Evolutionary conservation across 2,888 invertebrate genomes (phyloP), one percentile per base, ranked within the genome.

Genomic region (Entomobrya multifasciata): DNA sequence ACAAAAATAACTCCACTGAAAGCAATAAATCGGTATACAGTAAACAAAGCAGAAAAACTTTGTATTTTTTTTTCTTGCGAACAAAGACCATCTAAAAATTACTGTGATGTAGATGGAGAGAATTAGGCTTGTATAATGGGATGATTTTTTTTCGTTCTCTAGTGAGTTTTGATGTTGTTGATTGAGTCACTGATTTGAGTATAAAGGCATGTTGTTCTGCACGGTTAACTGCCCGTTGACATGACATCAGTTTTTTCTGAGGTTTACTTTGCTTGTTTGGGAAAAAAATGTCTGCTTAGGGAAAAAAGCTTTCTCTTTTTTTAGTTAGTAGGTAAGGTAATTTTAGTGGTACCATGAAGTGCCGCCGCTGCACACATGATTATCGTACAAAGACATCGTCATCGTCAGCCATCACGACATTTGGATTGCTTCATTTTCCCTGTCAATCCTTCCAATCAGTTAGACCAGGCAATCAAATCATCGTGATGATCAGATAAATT

Each of bases 151-250:
- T 72, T n/a, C 79, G 4, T 36, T 74, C 36, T 8, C 36, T 8
- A 4, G 36, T 36, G 36, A 6, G 36, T 36, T 6, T 25, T 79
- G 70, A 84, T 77, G 74, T 70, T 27, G 67, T 47, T 81, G 82
- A 87, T 86, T 82, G 89, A 86, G 57, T 81, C 84, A 80, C 72
- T 79, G 84, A 60, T 60, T 77, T 57, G n/a, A n/a, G n/a, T 60
- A 41, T 57, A 55, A n/a, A n/a, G n/a, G n/a, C n/a, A n/a, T n/a
- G n/a, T n/a, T 25, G 41, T 44, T 52, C 4, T 17, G n/a, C 6
- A 60, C 41, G 83, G 85, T 79, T 88, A 89, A 89, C 89, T 89
- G 88, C 89, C 44, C 30, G 78, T 78, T 89, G 89, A 84, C 89
- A 89, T 88, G 89, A 80, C 86, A 89, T 84, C 62, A 70, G 47